Conservation (phyloP, 2,113 vertebrate genomes). For the Mormyrus lacerda region DNA sequence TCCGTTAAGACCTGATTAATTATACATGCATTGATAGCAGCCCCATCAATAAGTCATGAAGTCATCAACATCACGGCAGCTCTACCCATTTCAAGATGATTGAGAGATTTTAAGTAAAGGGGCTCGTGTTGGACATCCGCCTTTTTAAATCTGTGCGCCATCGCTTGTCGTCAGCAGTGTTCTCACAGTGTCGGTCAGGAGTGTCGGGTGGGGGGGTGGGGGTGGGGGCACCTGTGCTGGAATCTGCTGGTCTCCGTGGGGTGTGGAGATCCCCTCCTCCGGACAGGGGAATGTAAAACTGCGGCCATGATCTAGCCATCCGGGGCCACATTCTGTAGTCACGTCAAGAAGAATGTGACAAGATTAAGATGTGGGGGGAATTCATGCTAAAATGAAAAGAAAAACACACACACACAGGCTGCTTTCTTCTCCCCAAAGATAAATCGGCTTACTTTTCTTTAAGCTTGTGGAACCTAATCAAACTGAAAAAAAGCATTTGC, state of each 20-base stretch:
- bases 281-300: neutral
- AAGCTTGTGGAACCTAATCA: conserved; percentile 55
- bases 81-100: conserved; percentile 58
- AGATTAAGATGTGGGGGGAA: conserved; percentile 25
- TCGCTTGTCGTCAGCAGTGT: conserved; percentile 11
- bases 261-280: neutral
- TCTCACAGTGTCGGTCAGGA: neutral
- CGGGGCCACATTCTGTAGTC: neutral
- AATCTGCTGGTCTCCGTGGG: neutral
- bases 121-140: conserved; percentile 47
- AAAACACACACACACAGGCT: conserved; percentile 6
- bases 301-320: neutral
- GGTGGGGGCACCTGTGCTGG: neutral
- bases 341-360: neutral
- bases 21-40: conserved; percentile 73
- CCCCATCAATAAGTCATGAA: conserved; percentile 62
- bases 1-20: conserved; percentile 63
- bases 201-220: neutral
- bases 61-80: conserved; percentile 54
- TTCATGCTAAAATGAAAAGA: conserved; percentile 41
- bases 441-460: conserved; percentile 56
- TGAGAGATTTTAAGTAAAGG: conserved; percentile 65
- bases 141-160: conserved; percentile 40
- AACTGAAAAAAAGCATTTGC: conserved; percentile 50
- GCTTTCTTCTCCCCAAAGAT: conserved; percentile 30